phyloP scores from a whole-genome alignment of 2,797 vertebrate species.

The Orestias chungarensis region DNA sequence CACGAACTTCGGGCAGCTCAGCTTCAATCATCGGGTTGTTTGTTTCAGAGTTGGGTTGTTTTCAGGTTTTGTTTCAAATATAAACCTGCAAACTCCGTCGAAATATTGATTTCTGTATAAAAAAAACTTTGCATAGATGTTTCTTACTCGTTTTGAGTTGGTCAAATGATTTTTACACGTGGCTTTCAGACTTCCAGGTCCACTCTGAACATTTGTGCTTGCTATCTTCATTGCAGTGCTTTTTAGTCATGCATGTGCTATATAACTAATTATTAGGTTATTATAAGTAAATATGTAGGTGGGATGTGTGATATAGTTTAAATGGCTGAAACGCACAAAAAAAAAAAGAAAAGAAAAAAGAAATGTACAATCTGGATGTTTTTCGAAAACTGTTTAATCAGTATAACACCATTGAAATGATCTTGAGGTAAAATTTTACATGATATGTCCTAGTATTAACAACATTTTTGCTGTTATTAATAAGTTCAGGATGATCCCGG shows the following conservation, averaged over 20 bases:
- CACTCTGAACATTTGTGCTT: slow-evolving; percentile 28
- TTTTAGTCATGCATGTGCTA: background rate
- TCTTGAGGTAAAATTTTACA: background rate
- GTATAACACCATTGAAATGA: background rate
- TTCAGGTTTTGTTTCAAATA: background rate
- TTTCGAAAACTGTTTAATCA: no score
- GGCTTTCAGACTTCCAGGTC: slow-evolving; percentile 26
- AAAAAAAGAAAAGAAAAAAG: no score
- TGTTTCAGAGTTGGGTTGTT: background rate
- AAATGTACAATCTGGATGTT: no score
- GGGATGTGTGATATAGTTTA: slow-evolving; percentile 28
- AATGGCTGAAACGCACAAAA: slow-evolving; percentile 32
- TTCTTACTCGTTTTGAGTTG: background rate
- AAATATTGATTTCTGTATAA: background rate
- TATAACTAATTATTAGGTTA: background rate
- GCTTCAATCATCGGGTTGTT: slow-evolving; percentile 2
- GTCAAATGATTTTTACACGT: slow-evolving; percentile 56
- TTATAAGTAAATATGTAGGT: no score
- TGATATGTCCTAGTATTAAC: background rate
- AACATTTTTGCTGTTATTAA: background rate
- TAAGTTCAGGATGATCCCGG: no score
- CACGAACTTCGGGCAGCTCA: background rate
- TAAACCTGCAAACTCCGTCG: background rate
- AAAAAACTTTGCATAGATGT: background rate
- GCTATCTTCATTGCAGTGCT: background rate